Conservation (phyloP, 92 coral and sea anemone species). For the Hydrozoanthus gracilis region DNA sequence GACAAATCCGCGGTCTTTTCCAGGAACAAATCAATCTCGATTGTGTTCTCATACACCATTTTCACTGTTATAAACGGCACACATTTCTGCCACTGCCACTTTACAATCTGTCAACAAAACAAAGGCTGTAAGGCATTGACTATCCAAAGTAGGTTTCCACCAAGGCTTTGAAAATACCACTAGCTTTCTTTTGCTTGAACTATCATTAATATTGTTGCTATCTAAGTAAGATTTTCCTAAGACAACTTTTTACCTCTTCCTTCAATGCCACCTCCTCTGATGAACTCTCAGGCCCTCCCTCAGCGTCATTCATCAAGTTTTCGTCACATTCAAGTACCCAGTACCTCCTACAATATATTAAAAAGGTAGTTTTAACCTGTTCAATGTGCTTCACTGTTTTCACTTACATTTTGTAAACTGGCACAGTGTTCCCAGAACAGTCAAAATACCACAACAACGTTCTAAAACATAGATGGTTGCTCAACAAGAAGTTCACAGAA, state of each 20-base stretch:
- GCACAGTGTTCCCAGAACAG: too few relatives aligned
- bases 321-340: slow-evolving; percentile 66
- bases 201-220: neutral
- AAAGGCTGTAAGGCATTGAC: neutral
- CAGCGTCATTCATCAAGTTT: slow-evolving; percentile 20
- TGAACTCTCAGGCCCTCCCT: slow-evolving; percentile 8
- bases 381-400: too few relatives aligned
- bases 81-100: slow-evolving; percentile 84
- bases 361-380: neutral
- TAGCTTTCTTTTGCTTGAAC: neutral
- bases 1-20: slow-evolving; percentile 67
- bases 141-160: neutral
- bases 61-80: slow-evolving; percentile 65
- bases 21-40: slow-evolving; percentile 59
- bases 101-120: slow-evolving; percentile 58
- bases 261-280: slow-evolving; percentile 23
- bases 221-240: neutral
- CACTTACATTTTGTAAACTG: too few relatives aligned
- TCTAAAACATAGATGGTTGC: too few relatives aligned
- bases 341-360: slow-evolving; percentile 35
- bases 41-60: slow-evolving; percentile 74
- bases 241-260: slow-evolving; percentile 5
- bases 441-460: too few relatives aligned
- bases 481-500: too few relatives aligned
- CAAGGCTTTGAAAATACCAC: too few relatives aligned